Conservation (phyloP, 2,888 invertebrate genomes). For the Margaritifera margaritifera region DNA sequence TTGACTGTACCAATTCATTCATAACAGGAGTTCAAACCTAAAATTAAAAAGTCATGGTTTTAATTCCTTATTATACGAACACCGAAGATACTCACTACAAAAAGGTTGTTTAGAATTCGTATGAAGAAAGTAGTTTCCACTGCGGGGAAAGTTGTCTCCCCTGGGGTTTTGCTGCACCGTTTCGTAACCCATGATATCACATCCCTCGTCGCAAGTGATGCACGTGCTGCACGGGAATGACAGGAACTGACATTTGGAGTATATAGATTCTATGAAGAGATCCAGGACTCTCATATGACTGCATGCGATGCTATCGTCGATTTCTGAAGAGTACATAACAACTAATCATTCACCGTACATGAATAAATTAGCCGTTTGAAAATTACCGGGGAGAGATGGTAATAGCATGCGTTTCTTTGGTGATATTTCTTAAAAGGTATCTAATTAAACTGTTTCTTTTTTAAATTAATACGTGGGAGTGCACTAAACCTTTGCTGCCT, state of each 20-base stretch:
- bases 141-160: slow-evolving; percentile 22
- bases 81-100: slow-evolving; percentile 16
- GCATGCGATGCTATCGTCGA: slow-evolving; percentile 16
- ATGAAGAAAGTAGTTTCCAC: slow-evolving; percentile 25
- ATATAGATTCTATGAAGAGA: slow-evolving; percentile 34
- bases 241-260: slow-evolving; percentile 18
- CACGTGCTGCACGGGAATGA: slow-evolving; percentile 18
- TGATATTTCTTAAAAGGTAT: no score
- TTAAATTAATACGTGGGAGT: no score
- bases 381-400: no score
- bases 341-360: no score
- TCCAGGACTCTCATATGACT: slow-evolving; percentile 29
- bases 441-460: no score
- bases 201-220: slow-evolving; percentile 17
- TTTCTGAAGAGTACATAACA: slow-evolving; percentile 11
- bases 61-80: no score
- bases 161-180: slow-evolving; percentile 13
- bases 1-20: no score
- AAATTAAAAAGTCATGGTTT: no score
- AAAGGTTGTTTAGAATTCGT: slow-evolving; percentile 16
- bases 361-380: no score
- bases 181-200: slow-evolving; percentile 21
- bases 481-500: no score
- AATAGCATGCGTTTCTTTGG: no score
- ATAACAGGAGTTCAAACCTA: no score